Conservation (phyloP, 2,113 vertebrate genomes). For the Anoplopoma fimbria region DNA sequence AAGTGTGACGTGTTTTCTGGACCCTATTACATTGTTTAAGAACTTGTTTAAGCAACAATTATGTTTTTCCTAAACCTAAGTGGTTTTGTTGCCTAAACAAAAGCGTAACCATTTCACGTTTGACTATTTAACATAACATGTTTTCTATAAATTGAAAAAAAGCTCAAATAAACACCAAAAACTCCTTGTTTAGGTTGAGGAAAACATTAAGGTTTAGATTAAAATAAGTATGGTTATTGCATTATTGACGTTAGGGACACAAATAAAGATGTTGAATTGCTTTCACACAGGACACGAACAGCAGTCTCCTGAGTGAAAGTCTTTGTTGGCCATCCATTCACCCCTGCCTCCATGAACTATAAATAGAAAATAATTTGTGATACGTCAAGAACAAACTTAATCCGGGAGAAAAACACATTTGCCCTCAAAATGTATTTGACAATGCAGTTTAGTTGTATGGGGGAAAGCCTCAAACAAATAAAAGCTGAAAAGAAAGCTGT, state of each 20-base stretch:
- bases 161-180: too few species aligned
- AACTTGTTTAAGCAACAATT: too few species aligned
- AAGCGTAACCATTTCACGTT: too few species aligned
- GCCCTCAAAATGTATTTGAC: neutral
- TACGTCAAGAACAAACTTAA: neutral
- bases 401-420: neutral
- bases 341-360: neutral
- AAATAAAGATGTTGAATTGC: neutral
- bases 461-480: neutral
- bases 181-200: too few species aligned
- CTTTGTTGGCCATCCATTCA: neutral
- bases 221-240: neutral
- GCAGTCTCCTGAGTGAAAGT: neutral
- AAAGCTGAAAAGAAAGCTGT: neutral
- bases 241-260: neutral
- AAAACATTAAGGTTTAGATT: too few species aligned
- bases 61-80: too few species aligned
- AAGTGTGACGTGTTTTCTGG: too few species aligned
- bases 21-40: too few species aligned
- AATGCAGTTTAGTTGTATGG: neutral
- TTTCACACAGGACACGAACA: neutral
- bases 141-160: too few species aligned
- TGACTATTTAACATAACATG: too few species aligned
- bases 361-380: neutral
- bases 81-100: too few species aligned